Evolutionary conservation across 2,797 vertebrate genomes (phyloP).

Genomic region (Rachycentron canadum): DNA sequence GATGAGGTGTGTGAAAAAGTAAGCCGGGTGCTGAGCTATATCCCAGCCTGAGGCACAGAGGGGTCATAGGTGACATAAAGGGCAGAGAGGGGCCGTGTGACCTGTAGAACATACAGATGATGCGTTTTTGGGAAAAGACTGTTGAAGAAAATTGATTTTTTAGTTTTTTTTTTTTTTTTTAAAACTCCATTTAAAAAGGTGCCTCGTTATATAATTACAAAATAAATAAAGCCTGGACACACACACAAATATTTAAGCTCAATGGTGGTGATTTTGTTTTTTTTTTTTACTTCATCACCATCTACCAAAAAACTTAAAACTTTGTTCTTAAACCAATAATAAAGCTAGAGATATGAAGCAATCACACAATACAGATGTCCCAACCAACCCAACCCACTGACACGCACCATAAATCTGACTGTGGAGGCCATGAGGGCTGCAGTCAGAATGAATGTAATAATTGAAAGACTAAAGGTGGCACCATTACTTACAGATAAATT

Average conservation of each 20-base stretch:
- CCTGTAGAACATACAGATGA: background rate
- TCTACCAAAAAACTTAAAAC: background rate
- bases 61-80: background rate
- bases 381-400: background rate
- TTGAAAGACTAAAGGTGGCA: constrained; percentile 4
- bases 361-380: background rate
- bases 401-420: background rate
- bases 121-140: background rate
- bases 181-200: background rate
- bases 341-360: background rate
- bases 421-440: background rate
- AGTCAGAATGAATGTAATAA: background rate
- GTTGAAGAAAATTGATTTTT: background rate
- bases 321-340: too few species aligned
- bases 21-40: background rate
- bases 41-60: background rate
- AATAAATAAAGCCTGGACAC: too few species aligned
- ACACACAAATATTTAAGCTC: background rate
- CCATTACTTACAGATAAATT: constrained; percentile 3
- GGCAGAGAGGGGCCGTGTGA: background rate
- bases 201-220: background rate
- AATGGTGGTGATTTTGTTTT: too few species aligned
- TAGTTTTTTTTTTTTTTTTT: background rate
- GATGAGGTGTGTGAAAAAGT: constrained; percentile 15
- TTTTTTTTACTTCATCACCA: background rate